Evolutionary conservation across 2,797 vertebrate genomes (phyloP), one percentile per base, ranked within the genome.

Genomic region (Chloroceryle inda): DNA sequence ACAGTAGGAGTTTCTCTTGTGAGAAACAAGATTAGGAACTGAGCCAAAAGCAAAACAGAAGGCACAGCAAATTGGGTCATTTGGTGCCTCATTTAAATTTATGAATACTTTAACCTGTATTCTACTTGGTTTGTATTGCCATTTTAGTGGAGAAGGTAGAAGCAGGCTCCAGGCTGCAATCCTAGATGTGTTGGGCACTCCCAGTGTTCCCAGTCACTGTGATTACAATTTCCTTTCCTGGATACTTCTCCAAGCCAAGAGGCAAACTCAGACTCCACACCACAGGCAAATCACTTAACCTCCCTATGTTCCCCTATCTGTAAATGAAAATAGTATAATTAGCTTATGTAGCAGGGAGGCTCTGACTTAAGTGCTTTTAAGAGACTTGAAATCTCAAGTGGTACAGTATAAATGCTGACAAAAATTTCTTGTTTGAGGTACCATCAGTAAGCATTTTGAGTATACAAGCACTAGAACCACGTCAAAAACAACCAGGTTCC

Each of bases 1-100:
- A 26, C 83, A 84, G 91, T 42, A 62, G 92, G 89, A 88, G 72
- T 73, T 67, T 73, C 38, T 45, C 85, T 74, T 62, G 62, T 18
- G 20, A 95, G 53, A 72, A 92, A 85, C n/a, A 58, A 77, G 85
- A 89, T 31, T 69, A 77, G 79, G 82, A 91, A 56, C 26, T 1
- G 22, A 74, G 93, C 76, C 73, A 77, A 37, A 62, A 79, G 31
- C 14, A 40, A 68, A 89, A 6, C 14, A 80, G 56, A 92, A 72
- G 53, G 29, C 52, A 38, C 6, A 38, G 31, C 13, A 64, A 66
- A 68, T 13, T 37, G 56, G 58, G 44, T 52, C 59, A 62, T 42
- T 89, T 66, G n/a, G 42, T 67, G 72, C 15, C 33, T 88, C 42
- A 8, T 47, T 76, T 88, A 44, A 83, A 24, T 33, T 38, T 42